Conservation (phyloP, 2,797 vertebrate genomes). For the Eulemur rubriventer region DNA sequence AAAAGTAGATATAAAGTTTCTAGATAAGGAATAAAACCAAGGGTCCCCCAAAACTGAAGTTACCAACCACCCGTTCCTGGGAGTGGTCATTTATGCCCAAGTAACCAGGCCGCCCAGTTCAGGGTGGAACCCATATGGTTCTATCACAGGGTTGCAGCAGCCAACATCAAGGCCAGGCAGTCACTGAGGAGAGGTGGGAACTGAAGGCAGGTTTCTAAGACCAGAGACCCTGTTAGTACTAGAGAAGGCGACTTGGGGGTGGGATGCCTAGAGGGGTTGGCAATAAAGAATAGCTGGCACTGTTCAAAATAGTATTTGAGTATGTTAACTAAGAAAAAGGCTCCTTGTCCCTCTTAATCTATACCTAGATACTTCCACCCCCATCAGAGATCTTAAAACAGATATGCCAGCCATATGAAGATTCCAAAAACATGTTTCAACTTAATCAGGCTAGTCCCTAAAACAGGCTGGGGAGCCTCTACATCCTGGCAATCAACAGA, state of each 20-base stretch:
- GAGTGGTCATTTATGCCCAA: not conserved
- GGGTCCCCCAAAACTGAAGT: not conserved
- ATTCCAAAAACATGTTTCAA: not conserved
- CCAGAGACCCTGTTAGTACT: not conserved
- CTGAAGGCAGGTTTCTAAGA: not conserved
- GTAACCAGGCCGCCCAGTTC: not conserved
- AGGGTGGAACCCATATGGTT: not conserved
- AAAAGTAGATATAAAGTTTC: not conserved
- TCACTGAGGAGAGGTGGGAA: not conserved
- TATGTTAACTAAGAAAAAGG: not conserved
- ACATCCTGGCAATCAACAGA: not conserved
- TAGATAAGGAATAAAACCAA: not conserved
- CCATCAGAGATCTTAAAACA: constrained; percentile 1
- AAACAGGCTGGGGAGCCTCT: not conserved
- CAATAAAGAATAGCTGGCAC: not conserved
- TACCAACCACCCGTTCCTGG: not conserved
- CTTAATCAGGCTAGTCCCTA: not conserved
- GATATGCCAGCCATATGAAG: not conserved
- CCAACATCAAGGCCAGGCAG: not conserved
- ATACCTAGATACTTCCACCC: not conserved
- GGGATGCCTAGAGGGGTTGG: not conserved
- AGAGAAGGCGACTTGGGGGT: not conserved
- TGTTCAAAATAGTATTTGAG: not conserved
- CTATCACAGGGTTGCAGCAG: not conserved
- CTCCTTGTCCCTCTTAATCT: not conserved